Percentiles rank a stretch among this genome's conserved stretches.
These are phyloP conservation scores for Lucinisca nassula DNA, from an alignment of 2,888 invertebrate genomes.

Conservation along the genomic window DNA sequence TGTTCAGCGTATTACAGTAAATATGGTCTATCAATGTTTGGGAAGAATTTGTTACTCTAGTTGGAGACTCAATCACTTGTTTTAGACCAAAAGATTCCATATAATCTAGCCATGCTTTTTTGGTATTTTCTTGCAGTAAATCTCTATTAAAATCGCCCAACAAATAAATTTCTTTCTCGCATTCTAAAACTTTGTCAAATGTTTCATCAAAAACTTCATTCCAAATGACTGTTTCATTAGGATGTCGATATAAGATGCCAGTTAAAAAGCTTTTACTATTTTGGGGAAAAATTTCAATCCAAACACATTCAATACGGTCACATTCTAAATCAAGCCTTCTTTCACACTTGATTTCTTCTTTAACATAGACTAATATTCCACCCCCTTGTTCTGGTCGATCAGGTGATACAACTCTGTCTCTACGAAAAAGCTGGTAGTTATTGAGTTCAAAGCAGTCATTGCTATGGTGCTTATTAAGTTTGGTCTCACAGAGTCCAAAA, in stretches of 20 bases:
- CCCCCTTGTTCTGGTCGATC: not conserved
- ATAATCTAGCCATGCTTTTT: not conserved
- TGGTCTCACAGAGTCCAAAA: no score
- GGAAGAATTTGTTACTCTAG: not conserved
- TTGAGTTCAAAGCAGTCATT: not conserved
- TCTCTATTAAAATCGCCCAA: not conserved
- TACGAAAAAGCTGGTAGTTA: not conserved
- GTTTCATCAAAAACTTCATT: not conserved
- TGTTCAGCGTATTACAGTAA: not conserved
- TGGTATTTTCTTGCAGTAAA: not conserved
- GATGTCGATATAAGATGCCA: not conserved
- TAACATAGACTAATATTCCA: not conserved
- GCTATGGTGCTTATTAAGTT: no score
- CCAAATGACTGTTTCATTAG: not conserved
- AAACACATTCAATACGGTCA: no score
- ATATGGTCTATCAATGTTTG: conserved; percentile 4
- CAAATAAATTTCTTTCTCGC: not conserved
- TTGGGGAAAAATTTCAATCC: not conserved
- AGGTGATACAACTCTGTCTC: not conserved
- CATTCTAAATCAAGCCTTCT: not conserved
- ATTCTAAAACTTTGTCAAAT: not conserved
- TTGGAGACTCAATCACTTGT: not conserved
- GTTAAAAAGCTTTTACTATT: not conserved
- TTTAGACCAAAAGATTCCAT: not conserved
- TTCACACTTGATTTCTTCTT: not conserved